Conservation (phyloP, 2,113 vertebrate species). For the Centropus bengalensis region DNA sequence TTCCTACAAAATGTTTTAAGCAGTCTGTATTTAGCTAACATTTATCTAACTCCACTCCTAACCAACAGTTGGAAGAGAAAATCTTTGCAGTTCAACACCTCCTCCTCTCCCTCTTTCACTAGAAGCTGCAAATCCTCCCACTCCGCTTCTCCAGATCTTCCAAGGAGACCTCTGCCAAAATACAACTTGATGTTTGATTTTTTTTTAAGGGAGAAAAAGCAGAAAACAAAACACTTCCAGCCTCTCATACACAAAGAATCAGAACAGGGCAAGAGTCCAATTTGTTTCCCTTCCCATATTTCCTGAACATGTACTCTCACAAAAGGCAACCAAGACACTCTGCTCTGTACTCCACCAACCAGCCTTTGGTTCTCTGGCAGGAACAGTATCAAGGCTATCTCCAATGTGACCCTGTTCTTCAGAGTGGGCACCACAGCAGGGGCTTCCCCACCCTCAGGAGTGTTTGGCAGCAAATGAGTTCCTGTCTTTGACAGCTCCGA, state of each 20-base stretch:
- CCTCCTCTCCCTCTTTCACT: slow-evolving; percentile 48
- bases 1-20: slow-evolving; percentile 46
- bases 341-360: not conserved
- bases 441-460: not conserved
- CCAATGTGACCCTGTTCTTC: not conserved
- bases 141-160: slow-evolving; percentile 46
- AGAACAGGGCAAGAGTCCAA: slow-evolving; percentile 28
- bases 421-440: not conserved
- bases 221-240: slow-evolving; percentile 53
- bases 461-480: not conserved
- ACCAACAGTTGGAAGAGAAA: slow-evolving; percentile 65
- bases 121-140: slow-evolving; percentile 64
- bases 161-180: slow-evolving; percentile 33
- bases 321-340: not conserved
- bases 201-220: slow-evolving; percentile 11
- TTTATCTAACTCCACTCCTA: slow-evolving; percentile 56
- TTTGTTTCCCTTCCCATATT: not conserved
- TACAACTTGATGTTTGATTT: slow-evolving; percentile 3
- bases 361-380: not conserved
- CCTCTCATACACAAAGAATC: slow-evolving; percentile 39
- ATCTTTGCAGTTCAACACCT: slow-evolving; percentile 58
- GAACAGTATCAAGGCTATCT: not conserved
- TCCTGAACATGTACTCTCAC: not conserved
- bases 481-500: not conserved
- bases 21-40: slow-evolving; percentile 67